A percentile compares a stretch with the other conserved stretches of the same genome.
phyloP scores from a whole-genome alignment of 2,888 invertebrate genomes.

The Myopa testacea region DNA sequence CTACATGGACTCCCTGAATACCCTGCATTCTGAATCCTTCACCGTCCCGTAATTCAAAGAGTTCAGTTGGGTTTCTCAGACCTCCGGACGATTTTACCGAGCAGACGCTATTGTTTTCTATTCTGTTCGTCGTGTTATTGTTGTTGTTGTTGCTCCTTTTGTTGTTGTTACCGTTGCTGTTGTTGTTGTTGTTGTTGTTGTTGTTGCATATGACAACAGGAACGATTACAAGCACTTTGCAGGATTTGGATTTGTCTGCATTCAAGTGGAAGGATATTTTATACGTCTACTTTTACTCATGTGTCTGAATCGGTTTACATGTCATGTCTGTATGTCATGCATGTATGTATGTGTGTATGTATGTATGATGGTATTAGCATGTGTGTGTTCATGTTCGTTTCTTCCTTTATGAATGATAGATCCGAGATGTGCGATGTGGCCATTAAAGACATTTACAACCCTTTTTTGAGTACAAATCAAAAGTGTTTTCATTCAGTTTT shows the following conservation, averaged over 20 bases:
- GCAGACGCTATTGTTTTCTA: neutral
- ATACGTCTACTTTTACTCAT: neutral
- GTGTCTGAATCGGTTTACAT: neutral
- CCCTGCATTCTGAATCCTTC: no score
- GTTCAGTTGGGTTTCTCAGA: neutral
- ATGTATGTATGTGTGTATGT: neutral
- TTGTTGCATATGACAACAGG: neutral
- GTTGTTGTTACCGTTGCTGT: neutral
- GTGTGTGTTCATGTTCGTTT: neutral
- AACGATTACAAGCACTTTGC: conserved; percentile 31
- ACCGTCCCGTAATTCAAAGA: no score
- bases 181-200: neutral
- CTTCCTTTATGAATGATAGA: no score
- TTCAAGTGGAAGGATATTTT: neutral
- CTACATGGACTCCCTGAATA: no score
- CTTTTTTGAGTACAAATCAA: no score
- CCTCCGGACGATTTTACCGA: neutral
- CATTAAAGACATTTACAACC: no score
- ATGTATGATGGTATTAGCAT: neutral
- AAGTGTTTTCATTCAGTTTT: no score
- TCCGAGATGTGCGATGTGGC: no score
- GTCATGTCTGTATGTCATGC: neutral
- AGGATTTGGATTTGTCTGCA: conserved; percentile 33
- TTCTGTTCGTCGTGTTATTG: neutral
- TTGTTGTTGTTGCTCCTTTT: neutral